Conservation (phyloP, 2,113 vertebrate genomes). For the Beaufortia kweichowensis region DNA sequence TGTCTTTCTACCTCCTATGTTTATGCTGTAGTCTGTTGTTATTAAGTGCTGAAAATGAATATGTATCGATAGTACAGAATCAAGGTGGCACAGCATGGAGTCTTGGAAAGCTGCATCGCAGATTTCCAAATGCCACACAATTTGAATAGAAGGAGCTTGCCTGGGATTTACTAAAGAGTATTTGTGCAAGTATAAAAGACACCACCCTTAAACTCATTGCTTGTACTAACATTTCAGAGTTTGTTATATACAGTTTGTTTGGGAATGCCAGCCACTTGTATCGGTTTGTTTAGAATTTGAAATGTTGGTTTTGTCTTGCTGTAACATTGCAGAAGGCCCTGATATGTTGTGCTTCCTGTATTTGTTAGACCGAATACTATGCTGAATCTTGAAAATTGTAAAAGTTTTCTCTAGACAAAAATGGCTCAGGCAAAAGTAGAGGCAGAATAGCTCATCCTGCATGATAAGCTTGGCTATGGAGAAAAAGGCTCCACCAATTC, state of each 20-base stretch:
- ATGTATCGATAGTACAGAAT: conserved; percentile 38
- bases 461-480: conserved; percentile 40
- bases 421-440: background rate
- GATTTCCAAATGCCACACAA: conserved; percentile 48
- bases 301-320: conserved; percentile 1
- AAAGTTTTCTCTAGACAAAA: background rate
- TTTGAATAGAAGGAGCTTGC: conserved; percentile 47
- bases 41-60: conserved; percentile 53
- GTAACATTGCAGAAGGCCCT: background rate
- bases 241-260: conserved; percentile 1
- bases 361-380: background rate
- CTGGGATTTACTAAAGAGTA: conserved; percentile 46
- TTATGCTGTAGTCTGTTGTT: conserved; percentile 57
- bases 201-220: conserved; percentile 11
- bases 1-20: conserved; percentile 51
- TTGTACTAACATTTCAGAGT: conserved; percentile 5
- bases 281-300: background rate
- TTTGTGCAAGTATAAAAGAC: conserved; percentile 43
- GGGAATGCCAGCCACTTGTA: too few species aligned
- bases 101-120: conserved; percentile 20
- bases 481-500: conserved; percentile 41
- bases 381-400: background rate
- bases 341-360: background rate
- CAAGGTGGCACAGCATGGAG: conserved; percentile 58
- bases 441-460: conserved; percentile 24